Evolutionary conservation across 2,888 invertebrate species (phyloP).

Genomic region (Caenorhabditis sp.): DNA sequence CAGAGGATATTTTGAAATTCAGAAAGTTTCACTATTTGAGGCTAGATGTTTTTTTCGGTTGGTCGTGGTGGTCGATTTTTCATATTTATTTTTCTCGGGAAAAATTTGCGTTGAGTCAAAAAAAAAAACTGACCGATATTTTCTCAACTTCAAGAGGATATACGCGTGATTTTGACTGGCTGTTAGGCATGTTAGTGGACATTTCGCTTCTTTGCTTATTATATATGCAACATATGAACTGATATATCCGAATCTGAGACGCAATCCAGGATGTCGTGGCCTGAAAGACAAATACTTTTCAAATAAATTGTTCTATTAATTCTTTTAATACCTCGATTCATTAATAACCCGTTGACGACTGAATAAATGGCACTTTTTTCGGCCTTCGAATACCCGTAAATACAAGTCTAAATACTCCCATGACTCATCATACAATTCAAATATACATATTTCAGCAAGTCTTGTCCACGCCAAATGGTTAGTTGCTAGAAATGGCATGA

Average conservation of each 20-base stretch:
- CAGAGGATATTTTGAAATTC: too few species aligned
- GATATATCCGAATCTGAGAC: constrained; percentile 16
- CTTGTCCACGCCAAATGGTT: constrained; percentile 31
- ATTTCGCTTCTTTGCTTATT: constrained; percentile 14
- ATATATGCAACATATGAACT: constrained; percentile 20
- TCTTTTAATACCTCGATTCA: background rate
- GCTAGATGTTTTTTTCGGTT: too few species aligned
- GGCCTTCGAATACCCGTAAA: constrained; percentile 8
- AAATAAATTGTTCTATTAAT: constrained; percentile 4
- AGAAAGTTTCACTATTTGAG: too few species aligned
- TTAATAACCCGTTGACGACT: constrained; percentile 2
- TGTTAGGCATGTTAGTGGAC: constrained; percentile 11
- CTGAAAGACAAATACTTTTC: too few species aligned
- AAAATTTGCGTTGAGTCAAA: too few species aligned
- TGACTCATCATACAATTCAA: constrained; percentile 29
- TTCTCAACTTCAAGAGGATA: constrained; percentile 22
- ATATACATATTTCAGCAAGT: constrained; percentile 25
- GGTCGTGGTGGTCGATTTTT: too few species aligned
- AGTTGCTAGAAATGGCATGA: constrained; percentile 22
- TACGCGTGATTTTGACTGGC: constrained; percentile 13
- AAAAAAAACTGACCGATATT: constrained; percentile 16
- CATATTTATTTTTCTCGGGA: too few species aligned
- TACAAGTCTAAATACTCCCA: constrained; percentile 32
- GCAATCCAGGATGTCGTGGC: constrained; percentile 18
- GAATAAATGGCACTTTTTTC: background rate